Evolutionary conservation across 2,797 vertebrate species (phyloP).

Genomic region (Tenualosa ilisha): DNA sequence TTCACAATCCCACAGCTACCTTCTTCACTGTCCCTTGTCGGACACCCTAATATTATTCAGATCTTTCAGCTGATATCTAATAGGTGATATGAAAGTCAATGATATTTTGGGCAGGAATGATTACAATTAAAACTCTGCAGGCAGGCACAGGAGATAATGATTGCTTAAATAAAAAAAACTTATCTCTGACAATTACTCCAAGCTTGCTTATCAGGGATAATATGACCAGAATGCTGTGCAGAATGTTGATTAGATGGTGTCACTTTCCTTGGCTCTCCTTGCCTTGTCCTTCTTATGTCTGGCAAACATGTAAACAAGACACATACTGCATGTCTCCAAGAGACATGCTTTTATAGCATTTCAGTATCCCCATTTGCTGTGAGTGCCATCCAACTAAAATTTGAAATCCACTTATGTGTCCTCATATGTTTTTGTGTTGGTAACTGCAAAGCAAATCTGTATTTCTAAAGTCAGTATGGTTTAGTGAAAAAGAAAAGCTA

Average conservation of each 20-base stretch:
- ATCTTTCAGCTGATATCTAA: conserved; percentile 60
- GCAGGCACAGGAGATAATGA: conserved; percentile 58
- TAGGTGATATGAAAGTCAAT: conserved; percentile 59
- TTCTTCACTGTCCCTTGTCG: conserved; percentile 43
- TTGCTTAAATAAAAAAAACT: conserved; percentile 64
- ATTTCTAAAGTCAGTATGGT: not conserved
- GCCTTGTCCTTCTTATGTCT: conserved; percentile 59
- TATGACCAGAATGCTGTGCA: conserved; percentile 55
- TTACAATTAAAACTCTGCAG: conserved; percentile 62
- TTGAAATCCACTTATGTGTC: not conserved
- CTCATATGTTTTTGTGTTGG: conserved; percentile 6
- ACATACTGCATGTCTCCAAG: conserved; percentile 38
- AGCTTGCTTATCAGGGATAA: conserved; percentile 67
- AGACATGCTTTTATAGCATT: conserved; percentile 25
- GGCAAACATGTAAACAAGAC: conserved; percentile 68
- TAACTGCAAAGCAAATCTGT: not conserved
- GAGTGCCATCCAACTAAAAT: conserved; percentile 4
- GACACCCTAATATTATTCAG: conserved; percentile 58
- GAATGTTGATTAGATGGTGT: conserved; percentile 70
- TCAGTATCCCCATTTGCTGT: not conserved
- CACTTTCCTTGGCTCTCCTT: conserved; percentile 59
- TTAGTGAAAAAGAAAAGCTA: not conserved
- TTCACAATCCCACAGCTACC: conserved; percentile 51
- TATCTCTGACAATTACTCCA: conserved; percentile 71
- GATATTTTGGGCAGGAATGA: conserved; percentile 55